Evolutionary conservation across 2,113 vertebrate species (phyloP), one percentile per base, ranked within the genome.

Genomic region (Vidua chalybeata): DNA sequence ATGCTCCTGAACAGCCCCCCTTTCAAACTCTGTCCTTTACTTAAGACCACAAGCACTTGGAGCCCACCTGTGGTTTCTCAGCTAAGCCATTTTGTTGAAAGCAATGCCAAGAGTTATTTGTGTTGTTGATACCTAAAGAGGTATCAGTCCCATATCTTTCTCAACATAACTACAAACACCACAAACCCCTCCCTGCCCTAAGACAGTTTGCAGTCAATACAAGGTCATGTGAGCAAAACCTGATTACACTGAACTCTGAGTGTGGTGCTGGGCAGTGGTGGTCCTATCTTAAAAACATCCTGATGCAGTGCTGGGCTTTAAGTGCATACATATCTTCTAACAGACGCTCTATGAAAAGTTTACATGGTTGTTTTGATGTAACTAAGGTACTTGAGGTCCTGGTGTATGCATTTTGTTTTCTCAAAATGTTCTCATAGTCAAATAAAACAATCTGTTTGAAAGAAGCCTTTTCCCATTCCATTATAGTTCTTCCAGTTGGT

Each of bases 401-500:
- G 24, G 45, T 54, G 21, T 7, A 37, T 22, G 15, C 16, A 31
- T 16, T 67, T 67, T 2, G 0, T 61, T 75, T 89, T 82, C 69
- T 87, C 17, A 46, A 46, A 81, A 17, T 22, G 59, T 46, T 56
- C 16, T 75, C 63, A 20, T 33, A 51, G 75, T 77, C 61, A 71
- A 56, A 59, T 67, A 66, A 90, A 96, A 58, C n/a, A 51, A 83
- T 43, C 20, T 66, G 26, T 88, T 96, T 80, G 67, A 93, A 92
- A 92, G 27, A 19, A 81, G 54, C 6, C 24, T 71, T 61, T 15
- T 68, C 75, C 78, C 37, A 33, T 75, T 82, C 13, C 54, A 73
- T 91, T 45, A 33, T 31, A 51, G 28, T 56, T 89, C 61, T 84
- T 71, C 39, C 58, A 54, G 41, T 23, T n/a, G 19, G 9, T 41